Evolutionary conservation across 30 jellyfish, hydroid and myxozoan genomes (phyloP).

Genomic region (Haliclystus octoradiatus): DNA sequence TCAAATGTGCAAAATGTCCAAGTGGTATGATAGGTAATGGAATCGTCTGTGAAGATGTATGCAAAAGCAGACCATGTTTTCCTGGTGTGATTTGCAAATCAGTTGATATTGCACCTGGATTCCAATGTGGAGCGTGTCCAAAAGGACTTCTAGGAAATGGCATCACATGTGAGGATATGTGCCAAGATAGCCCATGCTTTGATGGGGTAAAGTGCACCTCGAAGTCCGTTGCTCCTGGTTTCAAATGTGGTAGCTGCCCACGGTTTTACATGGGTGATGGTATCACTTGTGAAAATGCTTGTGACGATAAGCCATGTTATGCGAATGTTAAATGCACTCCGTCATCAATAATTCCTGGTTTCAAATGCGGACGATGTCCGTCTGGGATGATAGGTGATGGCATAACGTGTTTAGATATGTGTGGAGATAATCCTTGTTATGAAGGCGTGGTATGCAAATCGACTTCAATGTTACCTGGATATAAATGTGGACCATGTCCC

Average conservation of each 20-base stretch:
- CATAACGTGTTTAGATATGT: constrained; percentile 3
- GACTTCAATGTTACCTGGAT: neutral
- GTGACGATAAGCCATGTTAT: neutral
- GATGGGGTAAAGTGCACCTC: neutral
- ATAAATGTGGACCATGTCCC: neutral
- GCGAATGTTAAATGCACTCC: neutral
- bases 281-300: neutral
- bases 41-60: constrained; percentile 38
- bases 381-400: constrained; percentile 20
- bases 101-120: constrained; percentile 47
- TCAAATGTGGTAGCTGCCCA: neutral
- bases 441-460: neutral
- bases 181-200: neutral
- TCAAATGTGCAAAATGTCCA: constrained; percentile 62
- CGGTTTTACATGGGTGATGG: neutral
- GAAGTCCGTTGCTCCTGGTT: neutral
- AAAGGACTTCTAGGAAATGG: constrained; percentile 46
- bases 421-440: constrained; percentile 4
- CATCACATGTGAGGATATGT: neutral
- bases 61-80: constrained; percentile 18
- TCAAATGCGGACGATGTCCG: constrained; percentile 23
- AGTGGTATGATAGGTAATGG: constrained; percentile 66
- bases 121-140: constrained; percentile 67
- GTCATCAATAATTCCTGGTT: constrained; percentile 1
- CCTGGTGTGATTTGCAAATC: neutral